phyloP scores from a whole-genome alignment of 2,797 vertebrate species.

The Molossus molossus region DNA sequence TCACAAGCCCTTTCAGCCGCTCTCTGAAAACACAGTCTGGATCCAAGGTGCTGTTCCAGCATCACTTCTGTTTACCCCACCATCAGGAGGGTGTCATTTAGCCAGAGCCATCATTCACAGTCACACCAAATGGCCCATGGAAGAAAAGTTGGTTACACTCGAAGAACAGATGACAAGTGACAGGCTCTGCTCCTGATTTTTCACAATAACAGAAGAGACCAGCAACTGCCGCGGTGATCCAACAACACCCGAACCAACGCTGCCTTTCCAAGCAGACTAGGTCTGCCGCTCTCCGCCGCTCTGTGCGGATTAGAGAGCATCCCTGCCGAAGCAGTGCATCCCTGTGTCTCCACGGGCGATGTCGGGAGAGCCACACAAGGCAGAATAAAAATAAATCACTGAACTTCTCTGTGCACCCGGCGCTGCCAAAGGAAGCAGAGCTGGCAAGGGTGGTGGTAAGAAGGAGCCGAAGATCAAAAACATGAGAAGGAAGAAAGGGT shows the following conservation, averaged over 20 bases:
- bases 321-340: neutral
- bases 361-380: neutral
- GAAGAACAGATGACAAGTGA: slow-evolving; percentile 90
- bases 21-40: slow-evolving; percentile 61
- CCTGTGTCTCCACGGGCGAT: neutral
- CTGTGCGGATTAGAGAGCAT: neutral
- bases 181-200: slow-evolving; percentile 88
- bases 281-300: neutral
- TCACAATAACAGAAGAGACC: slow-evolving; percentile 85
- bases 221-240: slow-evolving; percentile 86
- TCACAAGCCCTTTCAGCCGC: neutral
- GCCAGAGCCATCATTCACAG: slow-evolving; percentile 80
- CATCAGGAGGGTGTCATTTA: slow-evolving; percentile 81
- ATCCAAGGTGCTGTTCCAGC: slow-evolving; percentile 70
- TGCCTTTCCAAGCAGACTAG: neutral
- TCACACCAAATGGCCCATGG: slow-evolving; percentile 85
- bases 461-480: neutral
- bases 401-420: neutral
- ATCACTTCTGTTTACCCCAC: slow-evolving; percentile 77
- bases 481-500: accelerated
- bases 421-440: neutral
- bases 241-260: neutral
- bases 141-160: slow-evolving; percentile 85
- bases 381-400: neutral
- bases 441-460: neutral